A percentile compares a stretch with the other conserved stretches of the same genome.
These are phyloP conservation scores for Meghimatium bilineatum DNA, from an alignment of 2,888 invertebrate genomes.

Conservation along the genomic window DNA sequence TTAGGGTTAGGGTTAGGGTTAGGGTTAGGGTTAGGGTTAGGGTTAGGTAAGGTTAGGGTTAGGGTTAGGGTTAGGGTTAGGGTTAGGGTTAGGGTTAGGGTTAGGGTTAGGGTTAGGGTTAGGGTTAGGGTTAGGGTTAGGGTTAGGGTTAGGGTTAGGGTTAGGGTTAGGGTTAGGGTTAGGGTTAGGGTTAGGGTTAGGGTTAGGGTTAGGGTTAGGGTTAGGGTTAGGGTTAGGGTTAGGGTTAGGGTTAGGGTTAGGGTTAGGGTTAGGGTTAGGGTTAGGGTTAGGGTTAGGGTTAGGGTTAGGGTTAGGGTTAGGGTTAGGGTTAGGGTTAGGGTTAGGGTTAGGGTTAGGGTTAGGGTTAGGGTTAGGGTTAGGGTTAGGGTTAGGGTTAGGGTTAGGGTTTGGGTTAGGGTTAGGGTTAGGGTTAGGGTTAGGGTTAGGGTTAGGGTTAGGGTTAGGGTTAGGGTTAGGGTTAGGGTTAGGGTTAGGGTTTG, in stretches of 20 bases:
- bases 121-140: neutral
- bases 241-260: neutral
- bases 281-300: neutral
- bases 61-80: neutral
- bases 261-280: neutral
- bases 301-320: neutral
- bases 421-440: no score
- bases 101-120: neutral
- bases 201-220: neutral
- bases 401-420: no score
- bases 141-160: neutral
- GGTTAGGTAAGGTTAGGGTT: neutral
- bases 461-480: no score
- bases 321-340: neutral
- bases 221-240: neutral
- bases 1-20: no score
- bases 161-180: neutral
- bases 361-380: no score
- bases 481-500: no score
- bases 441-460: no score
- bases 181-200: neutral
- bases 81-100: neutral
- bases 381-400: no score
- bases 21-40: neutral
- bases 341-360: neutral